Evolutionary conservation across 2,113 vertebrate species (phyloP).

Genomic region (Gulo gulo): DNA sequence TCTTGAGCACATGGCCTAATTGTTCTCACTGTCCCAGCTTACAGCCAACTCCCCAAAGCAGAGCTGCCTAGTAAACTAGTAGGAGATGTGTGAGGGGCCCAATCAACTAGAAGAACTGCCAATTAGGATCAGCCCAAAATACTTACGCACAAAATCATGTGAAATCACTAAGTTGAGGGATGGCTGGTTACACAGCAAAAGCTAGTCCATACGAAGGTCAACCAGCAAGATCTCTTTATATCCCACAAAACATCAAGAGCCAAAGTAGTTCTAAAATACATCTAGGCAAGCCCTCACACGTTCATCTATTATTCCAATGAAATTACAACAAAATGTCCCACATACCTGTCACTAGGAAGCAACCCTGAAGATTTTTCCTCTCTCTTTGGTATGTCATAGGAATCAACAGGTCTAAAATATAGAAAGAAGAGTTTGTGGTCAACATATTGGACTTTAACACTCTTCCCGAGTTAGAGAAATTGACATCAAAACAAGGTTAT

Average conservation of each 20-base stretch:
- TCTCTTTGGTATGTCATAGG: slow-evolving; percentile 62
- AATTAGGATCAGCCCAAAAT: background rate
- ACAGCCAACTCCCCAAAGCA: background rate
- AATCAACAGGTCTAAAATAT: slow-evolving; percentile 69
- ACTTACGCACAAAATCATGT: background rate
- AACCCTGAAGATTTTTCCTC: slow-evolving; percentile 63
- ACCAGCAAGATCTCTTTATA: background rate
- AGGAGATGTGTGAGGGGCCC: background rate
- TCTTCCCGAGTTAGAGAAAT: background rate
- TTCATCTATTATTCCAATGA: background rate
- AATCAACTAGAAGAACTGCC: background rate
- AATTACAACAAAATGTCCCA: background rate
- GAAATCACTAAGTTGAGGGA: background rate
- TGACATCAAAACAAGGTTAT: background rate
- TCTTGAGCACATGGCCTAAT: background rate
- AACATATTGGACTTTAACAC: background rate
- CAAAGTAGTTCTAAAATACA: background rate
- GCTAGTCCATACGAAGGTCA: background rate
- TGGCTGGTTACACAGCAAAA: background rate
- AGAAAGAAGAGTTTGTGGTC: background rate
- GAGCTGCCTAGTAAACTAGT: background rate
- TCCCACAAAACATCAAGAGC: background rate
- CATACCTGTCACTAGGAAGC: slow-evolving; percentile 67
- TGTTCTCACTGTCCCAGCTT: background rate
- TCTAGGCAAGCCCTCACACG: background rate